Base-by-base conservation (phyloP, 2,888 invertebrate species). In the Mystacides longicornis region DNA sequence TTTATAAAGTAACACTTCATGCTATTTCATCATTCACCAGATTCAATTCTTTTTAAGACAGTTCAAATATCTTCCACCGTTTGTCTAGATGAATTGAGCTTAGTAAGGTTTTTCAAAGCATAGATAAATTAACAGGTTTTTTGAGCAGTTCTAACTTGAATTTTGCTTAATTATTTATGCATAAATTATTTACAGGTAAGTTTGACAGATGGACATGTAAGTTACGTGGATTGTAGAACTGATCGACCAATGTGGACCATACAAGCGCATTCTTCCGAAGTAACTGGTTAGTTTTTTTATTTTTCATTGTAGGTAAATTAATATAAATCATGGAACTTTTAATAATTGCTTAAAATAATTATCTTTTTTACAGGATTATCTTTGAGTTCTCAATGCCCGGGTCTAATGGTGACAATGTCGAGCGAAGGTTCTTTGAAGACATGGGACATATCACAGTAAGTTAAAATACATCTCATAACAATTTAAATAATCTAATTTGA, bases 341-440 rank as follows among this genome's bases (percentile, higher is more conserved):
- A 27, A 7, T 27, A 5, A 27, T 7, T 27, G 27, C 27, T 7
- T 27, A n/a, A n/a, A 7, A 11, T 27, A 11, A 27, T 5, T 11
- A 49, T 54, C 11, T 55, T 49, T 22, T 18, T 52, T 65, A 19
- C 72, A 77, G 87, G 90, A 64, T 73, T 93, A 27, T 79, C 82
- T 55, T 72, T 91, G 49, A 92, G 90, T 67, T 75, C 80, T 1
- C 76, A 80, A 54, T 83, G 89, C 56, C 84, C 86, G 1, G 89
- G 89, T 2, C 73, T 92, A 49, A 73, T 96, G 66, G 78, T 91
- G 2, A 89, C 92, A 0, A 79, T 85, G 1, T 86, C 91, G 4
- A 81, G 85, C 1, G 94, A 95, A 68, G 87, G 88, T 59, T 75
- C 78, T n/a, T 68, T 93, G 2, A 93, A 93, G 75, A 81, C 89